phyloP scores from a whole-genome alignment of 2,797 vertebrate species.

The Arrhamphus sclerolepis region DNA sequence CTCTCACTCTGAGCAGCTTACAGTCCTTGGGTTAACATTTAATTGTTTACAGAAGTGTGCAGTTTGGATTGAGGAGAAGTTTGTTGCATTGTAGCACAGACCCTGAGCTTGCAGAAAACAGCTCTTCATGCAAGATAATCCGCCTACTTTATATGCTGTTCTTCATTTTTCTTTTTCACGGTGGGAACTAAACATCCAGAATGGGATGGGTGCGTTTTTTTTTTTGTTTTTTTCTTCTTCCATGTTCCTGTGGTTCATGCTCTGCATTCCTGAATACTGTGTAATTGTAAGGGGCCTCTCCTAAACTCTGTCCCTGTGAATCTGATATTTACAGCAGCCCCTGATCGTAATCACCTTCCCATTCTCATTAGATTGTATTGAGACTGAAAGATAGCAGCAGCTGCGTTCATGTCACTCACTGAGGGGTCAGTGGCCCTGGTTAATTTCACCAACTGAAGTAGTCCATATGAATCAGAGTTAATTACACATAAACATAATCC shows the following conservation, averaged over 20 bases:
- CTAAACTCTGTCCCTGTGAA: conserved; percentile 85
- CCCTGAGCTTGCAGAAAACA: conserved; percentile 48
- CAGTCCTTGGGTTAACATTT: conserved; percentile 81
- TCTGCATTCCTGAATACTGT: conserved; percentile 87
- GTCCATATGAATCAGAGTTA: not conserved
- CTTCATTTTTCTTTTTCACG: conserved; percentile 25
- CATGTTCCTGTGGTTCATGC: conserved; percentile 61
- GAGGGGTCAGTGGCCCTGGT: conserved; percentile 47
- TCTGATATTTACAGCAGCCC: conserved; percentile 85
- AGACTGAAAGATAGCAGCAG: conserved; percentile 76
- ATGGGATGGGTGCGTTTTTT: conserved; percentile 50
- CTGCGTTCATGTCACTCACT: conserved; percentile 56
- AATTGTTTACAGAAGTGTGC: conserved; percentile 86
- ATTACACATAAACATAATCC: conserved; percentile 13
- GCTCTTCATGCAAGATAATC: conserved; percentile 53
- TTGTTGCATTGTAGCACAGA: conserved; percentile 53
- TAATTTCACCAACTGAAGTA: conserved; percentile 23
- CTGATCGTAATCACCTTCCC: conserved; percentile 75
- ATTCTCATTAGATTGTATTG: conserved; percentile 70
- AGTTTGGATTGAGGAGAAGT: conserved; percentile 63
- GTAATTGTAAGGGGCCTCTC: conserved; percentile 87
- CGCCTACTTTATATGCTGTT: conserved; percentile 26
- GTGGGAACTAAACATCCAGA: conserved; percentile 37
- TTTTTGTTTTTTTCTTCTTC: conserved; percentile 9
- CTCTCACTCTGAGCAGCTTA: conserved; percentile 62